A percentile compares a stretch with the other conserved stretches of the same genome.
phyloP scores from a whole-genome alignment of 2,113 vertebrate genomes.

The Procavia capensis region DNA sequence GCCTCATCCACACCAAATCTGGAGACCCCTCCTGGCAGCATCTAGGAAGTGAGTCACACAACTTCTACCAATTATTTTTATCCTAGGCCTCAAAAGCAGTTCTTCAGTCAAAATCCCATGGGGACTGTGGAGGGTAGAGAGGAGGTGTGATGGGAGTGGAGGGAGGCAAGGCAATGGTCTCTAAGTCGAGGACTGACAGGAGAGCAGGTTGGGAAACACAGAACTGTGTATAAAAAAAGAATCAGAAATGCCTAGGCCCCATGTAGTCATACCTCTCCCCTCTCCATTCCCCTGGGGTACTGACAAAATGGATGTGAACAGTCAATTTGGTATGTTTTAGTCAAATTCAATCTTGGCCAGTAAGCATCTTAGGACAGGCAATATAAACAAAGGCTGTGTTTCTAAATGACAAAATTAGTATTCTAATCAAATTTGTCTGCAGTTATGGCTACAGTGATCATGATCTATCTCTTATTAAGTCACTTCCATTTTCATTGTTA shows the following conservation, averaged over 20 bases:
- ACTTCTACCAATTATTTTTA: background rate
- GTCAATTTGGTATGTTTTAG: background rate
- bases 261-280: background rate
- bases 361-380: conserved; percentile 35
- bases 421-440: conserved; percentile 24
- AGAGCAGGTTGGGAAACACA: background rate
- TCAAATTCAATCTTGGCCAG: background rate
- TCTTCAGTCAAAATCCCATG: conserved; percentile 21
- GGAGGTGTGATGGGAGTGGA: background rate
- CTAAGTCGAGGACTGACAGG: background rate
- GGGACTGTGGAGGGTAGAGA: no score
- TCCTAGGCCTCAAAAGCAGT: conserved; percentile 14
- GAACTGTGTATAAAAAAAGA: background rate
- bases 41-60: background rate
- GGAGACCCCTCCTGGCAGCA: background rate
- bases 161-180: background rate
- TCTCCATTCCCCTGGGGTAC: background rate
- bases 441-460: conserved; percentile 8
- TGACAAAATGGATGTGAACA: background rate
- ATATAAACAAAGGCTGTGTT: conserved; percentile 61
- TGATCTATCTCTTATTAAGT: conserved; percentile 40
- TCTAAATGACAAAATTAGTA: conserved; percentile 38
- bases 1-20: background rate
- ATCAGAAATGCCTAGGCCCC: background rate
- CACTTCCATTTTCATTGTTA: conserved; percentile 57